Base-by-base conservation (phyloP, 1,140 invertebrate genomes). In the Trichonephila clavipes region DNA sequence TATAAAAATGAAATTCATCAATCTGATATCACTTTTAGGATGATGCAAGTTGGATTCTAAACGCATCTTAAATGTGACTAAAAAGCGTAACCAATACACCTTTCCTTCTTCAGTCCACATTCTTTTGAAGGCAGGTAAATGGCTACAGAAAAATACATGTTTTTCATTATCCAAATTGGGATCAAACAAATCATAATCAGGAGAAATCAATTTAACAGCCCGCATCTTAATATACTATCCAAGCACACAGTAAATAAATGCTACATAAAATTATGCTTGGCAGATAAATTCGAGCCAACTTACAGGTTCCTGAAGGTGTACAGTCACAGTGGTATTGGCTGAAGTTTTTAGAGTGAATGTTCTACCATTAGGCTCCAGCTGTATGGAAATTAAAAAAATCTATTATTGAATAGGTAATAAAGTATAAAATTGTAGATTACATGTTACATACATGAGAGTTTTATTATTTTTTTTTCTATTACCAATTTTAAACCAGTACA, bases 221-320 rank as follows among this genome's bases (percentile, higher is more conserved):
- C 82, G 82, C 90, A 92, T 90, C 6, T 85, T 85, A 62, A 92
- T 61, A 89, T 59, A 89, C 34, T 34, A 62, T 64, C 21, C 51
- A 44, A 64, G 86, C 58, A 90, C 58, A 90, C 44, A 90, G 69
- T 61, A 81, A 90, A 90, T 90, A 90, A 88, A 64, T 88, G 86
- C 62, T 89, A 89, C 19, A 59, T 51, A 90, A 77, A 82, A 40
- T 61, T 81, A 81, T 19, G 69, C 66, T 90, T 40, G n/a, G 24
- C 51, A 62, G 72, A 90, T 28, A 82, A 90, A 44, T 90, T 90
- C 82, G 34, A 82, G 44, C 72, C 72, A 69, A 92, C 90, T 92
- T 92, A 92, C 90, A 69, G 90, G 90, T 72, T 92, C 90, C 72
- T 86, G 61, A n/a, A 92, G 82, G 59, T 92, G 90, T n/a, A 92